Percentiles rank a stretch among this genome's conserved stretches.
phyloP scores from a whole-genome alignment of 2,797 vertebrate genomes.

The Gambusia yucatana region DNA sequence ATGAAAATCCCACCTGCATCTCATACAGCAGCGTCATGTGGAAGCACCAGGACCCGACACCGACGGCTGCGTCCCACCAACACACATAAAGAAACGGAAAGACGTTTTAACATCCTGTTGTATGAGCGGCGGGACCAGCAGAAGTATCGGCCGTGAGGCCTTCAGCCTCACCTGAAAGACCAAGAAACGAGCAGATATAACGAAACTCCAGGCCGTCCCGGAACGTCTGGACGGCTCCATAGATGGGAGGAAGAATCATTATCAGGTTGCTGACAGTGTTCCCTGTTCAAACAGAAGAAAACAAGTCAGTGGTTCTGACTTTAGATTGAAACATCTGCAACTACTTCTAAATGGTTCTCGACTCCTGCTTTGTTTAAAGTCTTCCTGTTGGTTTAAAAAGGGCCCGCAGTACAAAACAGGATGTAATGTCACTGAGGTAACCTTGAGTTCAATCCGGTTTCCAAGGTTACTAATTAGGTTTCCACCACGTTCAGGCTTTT shows the following conservation, averaged over 20 bases:
- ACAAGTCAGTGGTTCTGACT: background rate
- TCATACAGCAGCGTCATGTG: slow-evolving; percentile 99
- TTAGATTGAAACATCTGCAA: background rate
- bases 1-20: slow-evolving; percentile 91
- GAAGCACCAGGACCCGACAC: slow-evolving; percentile 98
- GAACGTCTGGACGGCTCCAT: slow-evolving; percentile 90
- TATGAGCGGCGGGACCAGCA: background rate
- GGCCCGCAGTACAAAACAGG: background rate
- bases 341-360: background rate
- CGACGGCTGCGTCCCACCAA: slow-evolving; percentile 88
- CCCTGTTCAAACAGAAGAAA: slow-evolving; percentile 81
- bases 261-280: slow-evolving; percentile 99
- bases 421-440: background rate
- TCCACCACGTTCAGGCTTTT: background rate
- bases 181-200: slow-evolving; percentile 92
- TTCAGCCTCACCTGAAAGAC: slow-evolving; percentile 88
- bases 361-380: background rate
- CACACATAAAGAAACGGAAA: background rate
- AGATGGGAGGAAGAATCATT: slow-evolving; percentile 97
- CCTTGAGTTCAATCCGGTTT: background rate
- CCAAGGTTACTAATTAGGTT: background rate
- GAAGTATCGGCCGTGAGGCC: background rate
- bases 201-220: slow-evolving; percentile 93
- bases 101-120: background rate
- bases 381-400: background rate